phyloP scores from a whole-genome alignment of 2,888 invertebrate genomes.

The Aphelenchoides bicaudatus region DNA sequence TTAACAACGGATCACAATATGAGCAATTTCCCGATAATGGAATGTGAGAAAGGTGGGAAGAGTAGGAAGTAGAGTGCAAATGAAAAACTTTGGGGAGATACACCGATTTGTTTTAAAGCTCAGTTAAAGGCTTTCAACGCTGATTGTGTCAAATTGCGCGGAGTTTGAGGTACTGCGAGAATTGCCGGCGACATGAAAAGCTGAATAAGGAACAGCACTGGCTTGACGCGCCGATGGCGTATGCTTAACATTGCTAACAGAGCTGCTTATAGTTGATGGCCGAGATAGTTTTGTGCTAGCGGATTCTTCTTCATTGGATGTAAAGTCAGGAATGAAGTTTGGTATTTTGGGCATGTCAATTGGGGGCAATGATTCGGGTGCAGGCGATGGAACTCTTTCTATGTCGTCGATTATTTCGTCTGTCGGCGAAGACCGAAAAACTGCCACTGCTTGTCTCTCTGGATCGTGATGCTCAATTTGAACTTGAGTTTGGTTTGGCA shows the following conservation, averaged over 20 bases:
- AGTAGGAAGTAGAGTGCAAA: too few species aligned
- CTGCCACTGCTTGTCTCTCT: constrained; percentile 24
- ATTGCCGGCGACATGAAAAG: constrained; percentile 21
- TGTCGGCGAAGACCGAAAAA: constrained; percentile 18
- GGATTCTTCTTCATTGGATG: background rate
- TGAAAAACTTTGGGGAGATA: too few species aligned
- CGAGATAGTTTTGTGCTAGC: constrained; percentile 9
- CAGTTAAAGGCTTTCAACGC: constrained; percentile 30
- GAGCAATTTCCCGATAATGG: too few species aligned
- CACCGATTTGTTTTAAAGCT: too few species aligned
- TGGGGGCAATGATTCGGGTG: background rate
- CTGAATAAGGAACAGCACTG: background rate
- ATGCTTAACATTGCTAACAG: constrained; percentile 14
- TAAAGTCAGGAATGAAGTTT: constrained; percentile 7
- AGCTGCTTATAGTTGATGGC: constrained; percentile 21
- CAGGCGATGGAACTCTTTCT: constrained; percentile 3
- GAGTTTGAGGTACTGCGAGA: constrained; percentile 5
- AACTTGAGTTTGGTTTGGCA: constrained; percentile 3
- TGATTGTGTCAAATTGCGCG: constrained; percentile 24
- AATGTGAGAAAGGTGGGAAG: too few species aligned
- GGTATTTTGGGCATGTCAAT: constrained; percentile 4
- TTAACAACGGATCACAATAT: too few species aligned
- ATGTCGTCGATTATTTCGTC: constrained; percentile 15
- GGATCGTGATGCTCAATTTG: constrained; percentile 13
- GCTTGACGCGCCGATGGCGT: background rate